These are phyloP conservation scores for Engraulis encrasicolus DNA, from an alignment of 2,113 vertebrate genomes.

Conservation along the genomic window DNA sequence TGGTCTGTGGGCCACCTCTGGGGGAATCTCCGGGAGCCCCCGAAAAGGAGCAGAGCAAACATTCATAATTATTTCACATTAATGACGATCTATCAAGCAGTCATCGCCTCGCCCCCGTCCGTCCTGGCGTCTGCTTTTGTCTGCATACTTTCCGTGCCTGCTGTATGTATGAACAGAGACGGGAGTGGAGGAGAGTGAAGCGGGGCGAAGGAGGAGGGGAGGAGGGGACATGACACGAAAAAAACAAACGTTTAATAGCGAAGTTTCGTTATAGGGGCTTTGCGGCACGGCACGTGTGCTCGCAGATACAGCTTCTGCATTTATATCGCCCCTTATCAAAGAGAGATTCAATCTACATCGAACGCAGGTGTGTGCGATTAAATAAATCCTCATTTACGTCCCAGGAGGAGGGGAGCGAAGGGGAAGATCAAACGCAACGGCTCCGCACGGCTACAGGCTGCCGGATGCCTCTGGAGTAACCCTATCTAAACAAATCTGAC, in stretches of 20 bases:
- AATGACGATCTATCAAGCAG: constrained; percentile 28
- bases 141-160: constrained; percentile 19
- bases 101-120: constrained; percentile 18
- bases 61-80: constrained; percentile 30
- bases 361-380: background rate
- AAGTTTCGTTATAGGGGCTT: background rate
- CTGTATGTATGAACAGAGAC: background rate
- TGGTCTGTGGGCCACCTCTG: constrained; percentile 5
- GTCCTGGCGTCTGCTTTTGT: constrained; percentile 21
- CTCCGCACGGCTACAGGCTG: background rate
- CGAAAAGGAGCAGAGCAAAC: background rate
- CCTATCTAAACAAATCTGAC: background rate
- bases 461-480: background rate
- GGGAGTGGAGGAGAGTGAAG: too few relatives aligned
- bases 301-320: background rate
- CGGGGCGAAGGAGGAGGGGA: background rate
- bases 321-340: background rate
- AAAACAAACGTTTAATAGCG: background rate
- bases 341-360: background rate
- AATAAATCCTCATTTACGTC: background rate
- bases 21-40: constrained; percentile 7
- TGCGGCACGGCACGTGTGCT: background rate
- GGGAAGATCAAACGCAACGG: background rate
- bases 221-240: background rate
- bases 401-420: background rate